These are phyloP conservation scores for Poeciliopsis infans DNA, from an alignment of 2,797 vertebrate genomes.

Conservation along the genomic window DNA sequence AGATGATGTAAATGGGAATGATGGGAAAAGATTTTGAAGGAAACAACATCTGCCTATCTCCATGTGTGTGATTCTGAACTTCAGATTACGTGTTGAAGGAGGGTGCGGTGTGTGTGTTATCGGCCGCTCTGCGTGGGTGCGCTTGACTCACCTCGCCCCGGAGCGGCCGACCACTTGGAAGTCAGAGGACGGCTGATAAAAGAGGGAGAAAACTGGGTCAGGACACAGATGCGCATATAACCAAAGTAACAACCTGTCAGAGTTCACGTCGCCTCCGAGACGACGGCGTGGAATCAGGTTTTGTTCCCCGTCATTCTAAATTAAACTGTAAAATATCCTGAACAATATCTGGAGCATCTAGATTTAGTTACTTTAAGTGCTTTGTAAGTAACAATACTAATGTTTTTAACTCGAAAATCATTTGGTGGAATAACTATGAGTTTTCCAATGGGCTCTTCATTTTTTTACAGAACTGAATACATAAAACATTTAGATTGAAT, in stretches of 20 bases:
- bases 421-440: too few relatives aligned
- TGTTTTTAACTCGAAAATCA: too few relatives aligned
- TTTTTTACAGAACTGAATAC: background rate
- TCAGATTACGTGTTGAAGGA: constrained; percentile 17
- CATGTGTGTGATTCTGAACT: constrained; percentile 15
- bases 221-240: background rate
- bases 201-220: constrained; percentile 52
- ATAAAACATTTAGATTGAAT: background rate
- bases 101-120: background rate
- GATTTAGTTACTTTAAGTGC: background rate
- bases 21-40: constrained; percentile 47
- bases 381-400: background rate
- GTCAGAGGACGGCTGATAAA: constrained; percentile 87
- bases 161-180: constrained; percentile 91
- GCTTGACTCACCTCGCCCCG: constrained; percentile 87
- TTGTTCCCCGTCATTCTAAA: background rate
- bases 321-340: background rate
- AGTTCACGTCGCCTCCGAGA: background rate
- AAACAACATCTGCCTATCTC: constrained; percentile 25
- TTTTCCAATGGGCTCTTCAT: background rate
- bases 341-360: background rate
- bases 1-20: constrained; percentile 59
- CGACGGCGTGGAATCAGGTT: background rate
- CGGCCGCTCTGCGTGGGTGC: background rate
- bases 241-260: background rate